These are phyloP conservation scores for Cheumatopsyche charites DNA, from an alignment of 1,140 invertebrate genomes.

Conservation along the genomic window DNA sequence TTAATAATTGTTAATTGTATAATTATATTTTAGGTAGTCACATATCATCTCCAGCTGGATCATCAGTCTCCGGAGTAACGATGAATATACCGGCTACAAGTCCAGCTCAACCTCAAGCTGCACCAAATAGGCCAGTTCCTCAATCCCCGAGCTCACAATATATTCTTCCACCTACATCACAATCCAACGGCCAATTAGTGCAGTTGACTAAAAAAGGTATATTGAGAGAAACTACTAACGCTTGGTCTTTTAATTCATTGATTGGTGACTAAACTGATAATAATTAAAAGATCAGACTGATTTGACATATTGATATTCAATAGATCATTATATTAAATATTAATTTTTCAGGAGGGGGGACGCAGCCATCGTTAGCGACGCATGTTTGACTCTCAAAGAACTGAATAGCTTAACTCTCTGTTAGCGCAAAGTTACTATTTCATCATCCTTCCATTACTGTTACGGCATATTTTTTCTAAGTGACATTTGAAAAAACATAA, in stretches of 20 bases:
- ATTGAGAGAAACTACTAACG: not conserved
- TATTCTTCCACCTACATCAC: conserved; percentile 37
- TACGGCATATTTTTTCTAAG: conserved; percentile 25
- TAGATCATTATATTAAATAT: conserved; percentile 14
- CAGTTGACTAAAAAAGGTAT: conserved; percentile 47
- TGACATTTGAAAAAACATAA: not conserved
- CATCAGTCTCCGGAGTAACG: not conserved
- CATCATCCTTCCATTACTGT: conserved; percentile 35
- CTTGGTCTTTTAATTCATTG: not conserved
- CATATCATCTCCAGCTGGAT: conserved; percentile 34
- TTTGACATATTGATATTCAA: conserved; percentile 4
- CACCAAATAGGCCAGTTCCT: conserved; percentile 28
- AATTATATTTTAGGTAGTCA: conserved; percentile 33
- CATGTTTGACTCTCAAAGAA: conserved; percentile 46
- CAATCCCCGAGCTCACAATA: conserved; percentile 44
- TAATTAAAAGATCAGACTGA: not conserved
- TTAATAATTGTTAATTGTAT: not conserved
- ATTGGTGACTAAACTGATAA: too few species aligned
- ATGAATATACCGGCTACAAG: conserved; percentile 23
- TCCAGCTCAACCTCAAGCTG: conserved; percentile 43
- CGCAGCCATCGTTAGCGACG: conserved; percentile 42
- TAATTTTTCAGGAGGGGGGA: conserved; percentile 37
- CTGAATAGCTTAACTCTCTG: conserved; percentile 25
- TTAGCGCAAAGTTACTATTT: conserved; percentile 29
- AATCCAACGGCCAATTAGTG: conserved; percentile 40